A percentile compares a stretch with the other conserved stretches of the same genome.
Conservation (phyloP, 2,113 vertebrate genomes). For the Thamnaconus septentrionalis region DNA sequence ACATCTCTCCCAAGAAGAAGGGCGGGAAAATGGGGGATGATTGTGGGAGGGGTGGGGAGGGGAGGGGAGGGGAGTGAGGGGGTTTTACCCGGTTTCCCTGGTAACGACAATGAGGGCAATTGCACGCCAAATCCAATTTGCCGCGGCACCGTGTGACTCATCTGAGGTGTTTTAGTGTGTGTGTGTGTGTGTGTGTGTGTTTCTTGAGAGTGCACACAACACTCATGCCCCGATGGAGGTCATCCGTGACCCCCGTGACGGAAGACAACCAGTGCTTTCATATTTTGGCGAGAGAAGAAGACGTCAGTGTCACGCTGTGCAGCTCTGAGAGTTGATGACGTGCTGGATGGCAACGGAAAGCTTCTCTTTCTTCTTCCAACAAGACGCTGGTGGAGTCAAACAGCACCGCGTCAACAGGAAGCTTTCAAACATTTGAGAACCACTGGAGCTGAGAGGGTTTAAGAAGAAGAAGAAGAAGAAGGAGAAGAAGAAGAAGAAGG, state of each 20-base stretch:
- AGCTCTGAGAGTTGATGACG: too few species aligned
- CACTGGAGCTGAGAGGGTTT: too few species aligned
- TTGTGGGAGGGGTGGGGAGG: constrained; percentile 49
- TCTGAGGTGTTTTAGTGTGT: constrained; percentile 26
- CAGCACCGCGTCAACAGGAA: not conserved
- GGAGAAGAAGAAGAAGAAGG: too few species aligned
- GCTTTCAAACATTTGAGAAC: too few species aligned
- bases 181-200: not conserved
- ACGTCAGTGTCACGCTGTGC: too few species aligned
- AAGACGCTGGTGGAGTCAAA: not conserved
- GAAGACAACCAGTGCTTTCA: too few species aligned
- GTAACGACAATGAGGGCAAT: constrained; percentile 70
- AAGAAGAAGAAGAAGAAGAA: too few species aligned
- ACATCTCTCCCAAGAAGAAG: constrained; percentile 31
- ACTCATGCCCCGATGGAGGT: too few species aligned
- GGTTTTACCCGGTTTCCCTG: constrained; percentile 59
- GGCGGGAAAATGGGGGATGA: constrained; percentile 49
- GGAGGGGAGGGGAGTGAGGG: constrained; percentile 57
- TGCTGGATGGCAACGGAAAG: too few species aligned
- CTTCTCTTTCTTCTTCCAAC: too few species aligned
- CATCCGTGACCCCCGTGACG: too few species aligned
- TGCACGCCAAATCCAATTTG: constrained; percentile 63
- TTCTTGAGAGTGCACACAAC: not conserved
- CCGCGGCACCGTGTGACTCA: constrained; percentile 39
- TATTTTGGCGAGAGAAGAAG: too few species aligned